These are phyloP conservation scores for Druon quercuslanigerum DNA, from an alignment of 1,140 invertebrate genomes.

Conservation along the genomic window DNA sequence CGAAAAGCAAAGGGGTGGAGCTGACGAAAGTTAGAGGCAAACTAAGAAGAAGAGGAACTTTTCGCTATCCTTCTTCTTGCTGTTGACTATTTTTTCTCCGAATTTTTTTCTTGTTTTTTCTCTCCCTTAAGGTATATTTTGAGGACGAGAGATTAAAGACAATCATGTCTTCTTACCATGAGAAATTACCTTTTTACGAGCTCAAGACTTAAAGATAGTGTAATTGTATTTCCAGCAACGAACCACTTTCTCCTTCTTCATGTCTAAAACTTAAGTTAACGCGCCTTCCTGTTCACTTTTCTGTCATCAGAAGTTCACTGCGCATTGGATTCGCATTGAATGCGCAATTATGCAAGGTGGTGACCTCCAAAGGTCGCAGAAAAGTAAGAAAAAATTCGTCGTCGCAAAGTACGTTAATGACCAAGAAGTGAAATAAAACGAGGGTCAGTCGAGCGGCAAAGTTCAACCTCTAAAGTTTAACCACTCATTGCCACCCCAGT, in stretches of 20 bases:
- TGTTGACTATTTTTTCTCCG: neutral
- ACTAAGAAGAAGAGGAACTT: neutral
- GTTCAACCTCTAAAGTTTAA: constrained; percentile 70
- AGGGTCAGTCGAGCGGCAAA: constrained; percentile 66
- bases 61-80: neutral
- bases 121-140: neutral
- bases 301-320: constrained; percentile 49
- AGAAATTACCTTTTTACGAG: neutral
- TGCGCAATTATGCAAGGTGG: constrained; percentile 63
- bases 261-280: constrained; percentile 5
- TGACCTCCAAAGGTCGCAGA: constrained; percentile 51
- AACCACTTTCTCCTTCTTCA: constrained; percentile 51
- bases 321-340: constrained; percentile 47
- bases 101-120: neutral
- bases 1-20: neutral
- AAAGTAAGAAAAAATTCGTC: constrained; percentile 65
- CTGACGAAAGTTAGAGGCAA: neutral
- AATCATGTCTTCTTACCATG: constrained; percentile 40
- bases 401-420: constrained; percentile 72
- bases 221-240: constrained; percentile 29
- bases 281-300: constrained; percentile 44
- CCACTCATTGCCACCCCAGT: constrained; percentile 45
- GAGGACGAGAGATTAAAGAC: neutral
- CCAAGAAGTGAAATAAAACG: constrained; percentile 71
- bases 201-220: neutral